A percentile compares a stretch with the other conserved stretches of the same genome.
Conservation (phyloP, 2,888 invertebrate genomes). For the Leucoma salicis region DNA sequence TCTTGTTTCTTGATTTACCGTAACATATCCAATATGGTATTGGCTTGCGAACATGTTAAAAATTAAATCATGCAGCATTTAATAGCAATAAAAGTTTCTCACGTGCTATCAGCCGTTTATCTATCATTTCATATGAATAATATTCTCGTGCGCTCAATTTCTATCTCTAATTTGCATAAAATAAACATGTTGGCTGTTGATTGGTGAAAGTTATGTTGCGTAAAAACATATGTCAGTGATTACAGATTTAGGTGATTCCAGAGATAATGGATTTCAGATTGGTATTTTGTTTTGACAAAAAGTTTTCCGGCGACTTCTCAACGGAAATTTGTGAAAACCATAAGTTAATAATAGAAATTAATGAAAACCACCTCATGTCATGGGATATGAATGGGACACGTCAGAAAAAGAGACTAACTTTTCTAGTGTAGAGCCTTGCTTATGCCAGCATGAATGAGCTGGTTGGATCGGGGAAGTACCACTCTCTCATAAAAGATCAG, state of each 20-base stretch:
- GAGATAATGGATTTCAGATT: not conserved
- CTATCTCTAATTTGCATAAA: constrained; percentile 36
- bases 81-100: not conserved
- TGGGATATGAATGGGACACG: no score
- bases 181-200: constrained; percentile 24
- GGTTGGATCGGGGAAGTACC: no score
- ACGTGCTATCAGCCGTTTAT: not conserved
- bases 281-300: no score
- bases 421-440: no score
- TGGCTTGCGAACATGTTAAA: constrained; percentile 8
- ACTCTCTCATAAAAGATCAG: no score
- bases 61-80: not conserved
- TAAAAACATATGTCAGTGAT: constrained; percentile 12
- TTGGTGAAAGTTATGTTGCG: constrained; percentile 27
- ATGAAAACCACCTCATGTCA: no score
- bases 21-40: not conserved
- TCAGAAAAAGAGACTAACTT: no score
- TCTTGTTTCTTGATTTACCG: constrained; percentile 18
- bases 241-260: constrained; percentile 2
- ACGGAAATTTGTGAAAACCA: no score
- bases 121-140: not conserved
- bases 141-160: constrained; percentile 21
- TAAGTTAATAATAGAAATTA: no score
- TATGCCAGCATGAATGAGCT: no score
- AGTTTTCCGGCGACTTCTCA: no score